phyloP scores from a whole-genome alignment of 2,797 vertebrate species.

The Pantherophis alleghaniensis region DNA sequence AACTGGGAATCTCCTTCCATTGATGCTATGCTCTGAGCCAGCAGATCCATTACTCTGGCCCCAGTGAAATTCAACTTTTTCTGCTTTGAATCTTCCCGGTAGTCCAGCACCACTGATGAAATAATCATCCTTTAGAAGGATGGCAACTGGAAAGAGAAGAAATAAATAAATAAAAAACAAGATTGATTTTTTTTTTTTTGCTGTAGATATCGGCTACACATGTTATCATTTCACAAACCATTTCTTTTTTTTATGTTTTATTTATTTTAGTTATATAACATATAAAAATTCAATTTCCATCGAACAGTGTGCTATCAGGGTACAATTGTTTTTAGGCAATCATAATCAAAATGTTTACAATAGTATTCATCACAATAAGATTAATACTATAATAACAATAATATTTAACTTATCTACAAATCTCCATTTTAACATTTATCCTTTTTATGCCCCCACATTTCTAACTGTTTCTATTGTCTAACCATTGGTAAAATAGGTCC shows the following conservation, averaged over 20 bases:
- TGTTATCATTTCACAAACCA: background rate
- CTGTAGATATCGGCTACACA: slow-evolving; percentile 21
- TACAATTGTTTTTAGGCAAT: no score
- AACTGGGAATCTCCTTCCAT: slow-evolving; percentile 86
- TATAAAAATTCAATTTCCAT: no score
- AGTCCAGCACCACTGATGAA: slow-evolving; percentile 91
- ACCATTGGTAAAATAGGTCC: no score
- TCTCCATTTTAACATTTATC: no score
- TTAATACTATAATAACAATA: no score
- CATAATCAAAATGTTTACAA: no score
- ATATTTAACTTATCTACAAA: no score
- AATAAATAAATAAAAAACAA: slow-evolving; percentile 36
- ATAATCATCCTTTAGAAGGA: slow-evolving; percentile 94
- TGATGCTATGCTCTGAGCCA: slow-evolving; percentile 94
- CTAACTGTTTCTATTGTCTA: no score
- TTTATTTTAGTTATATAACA: no score
- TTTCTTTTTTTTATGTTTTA: background rate
- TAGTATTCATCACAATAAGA: no score
- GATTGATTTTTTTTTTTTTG: slow-evolving; percentile 31
- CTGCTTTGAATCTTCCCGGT: slow-evolving; percentile 92
- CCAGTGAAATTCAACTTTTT: slow-evolving; percentile 98
- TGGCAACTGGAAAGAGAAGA: slow-evolving; percentile 80
- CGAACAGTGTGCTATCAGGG: no score
- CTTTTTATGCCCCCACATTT: no score
- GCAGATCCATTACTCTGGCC: slow-evolving; percentile 92